Evolutionary conservation across 2,113 vertebrate genomes (phyloP).

Genomic region (Poeciliopsis turrubarensis): DNA sequence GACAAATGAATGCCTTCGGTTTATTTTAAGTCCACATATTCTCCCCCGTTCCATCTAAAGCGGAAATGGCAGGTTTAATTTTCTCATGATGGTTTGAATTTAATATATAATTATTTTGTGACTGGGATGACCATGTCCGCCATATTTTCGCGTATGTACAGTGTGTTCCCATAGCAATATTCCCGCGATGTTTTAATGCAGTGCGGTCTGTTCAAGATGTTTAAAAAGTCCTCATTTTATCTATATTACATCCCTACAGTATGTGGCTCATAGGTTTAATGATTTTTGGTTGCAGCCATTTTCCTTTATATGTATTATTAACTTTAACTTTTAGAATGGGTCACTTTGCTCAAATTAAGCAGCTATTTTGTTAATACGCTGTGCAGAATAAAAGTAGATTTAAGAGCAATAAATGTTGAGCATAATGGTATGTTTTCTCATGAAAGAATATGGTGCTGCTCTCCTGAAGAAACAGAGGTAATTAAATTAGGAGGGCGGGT

Average conservation of each 20-base stretch:
- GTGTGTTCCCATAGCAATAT: neutral
- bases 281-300: neutral
- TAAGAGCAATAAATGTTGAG: neutral
- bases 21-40: neutral
- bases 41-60: too few species aligned
- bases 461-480: slow-evolving; percentile 7
- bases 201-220: too few species aligned
- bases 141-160: neutral
- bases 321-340: neutral
- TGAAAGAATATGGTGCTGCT: neutral
- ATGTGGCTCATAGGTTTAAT: neutral
- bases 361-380: neutral
- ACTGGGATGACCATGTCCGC: neutral
- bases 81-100: neutral
- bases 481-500: slow-evolving; percentile 32
- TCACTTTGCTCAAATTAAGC: neutral
- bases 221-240: neutral
- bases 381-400: neutral
- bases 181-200: too few species aligned
- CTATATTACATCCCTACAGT: neutral
- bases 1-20: neutral
- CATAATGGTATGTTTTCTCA: neutral
- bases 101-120: neutral
- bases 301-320: neutral
- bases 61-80: neutral